These are phyloP conservation scores for Drosophila azteca DNA, from an alignment of 1,140 invertebrate genomes.

Conservation along the genomic window DNA sequence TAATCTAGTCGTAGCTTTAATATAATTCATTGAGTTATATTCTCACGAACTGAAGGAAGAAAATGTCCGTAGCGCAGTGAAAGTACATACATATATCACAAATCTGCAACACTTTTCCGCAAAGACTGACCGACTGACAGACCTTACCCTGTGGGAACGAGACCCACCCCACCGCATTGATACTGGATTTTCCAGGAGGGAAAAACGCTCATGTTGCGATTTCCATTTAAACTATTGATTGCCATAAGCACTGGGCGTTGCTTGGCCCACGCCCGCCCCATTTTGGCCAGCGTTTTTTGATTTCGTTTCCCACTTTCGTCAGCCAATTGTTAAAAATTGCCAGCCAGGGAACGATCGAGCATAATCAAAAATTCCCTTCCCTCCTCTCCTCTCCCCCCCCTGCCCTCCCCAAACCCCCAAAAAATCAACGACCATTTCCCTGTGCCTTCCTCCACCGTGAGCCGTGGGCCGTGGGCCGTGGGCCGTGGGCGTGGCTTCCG, in stretches of 20 bases:
- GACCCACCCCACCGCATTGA: no score
- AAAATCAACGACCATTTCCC: slow-evolving; percentile 19
- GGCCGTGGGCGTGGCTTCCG: slow-evolving; percentile 34
- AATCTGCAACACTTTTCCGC: no score
- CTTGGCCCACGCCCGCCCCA: slow-evolving; percentile 13
- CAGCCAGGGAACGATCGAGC: neutral
- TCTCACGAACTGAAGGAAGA: no score
- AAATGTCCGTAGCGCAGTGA: no score
- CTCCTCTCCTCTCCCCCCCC: no score
- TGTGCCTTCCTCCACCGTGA: neutral
- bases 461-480: slow-evolving; percentile 12
- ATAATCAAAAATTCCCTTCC: slow-evolving; percentile 21
- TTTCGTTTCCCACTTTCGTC: neutral
- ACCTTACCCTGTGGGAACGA: no score
- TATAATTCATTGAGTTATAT: no score
- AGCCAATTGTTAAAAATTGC: slow-evolving; percentile 21
- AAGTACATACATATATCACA: no score
- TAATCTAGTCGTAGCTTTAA: no score
- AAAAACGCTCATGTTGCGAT: no score
- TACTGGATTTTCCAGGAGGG: no score
- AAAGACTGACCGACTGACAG: no score
- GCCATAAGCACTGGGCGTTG: slow-evolving; percentile 43
- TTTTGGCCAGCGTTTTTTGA: slow-evolving; percentile 25
- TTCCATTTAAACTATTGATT: slow-evolving; percentile 5
- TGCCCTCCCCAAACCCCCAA: neutral